These are phyloP conservation scores for Bos taurus DNA, from an alignment of 2,113 vertebrate species.

Conservation along the genomic window ARS-UCD2.0 NC_037354.1:18697501-18698000, in stretches of 20 bases:
- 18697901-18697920: neutral
- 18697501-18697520: neutral
- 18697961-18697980: neutral
- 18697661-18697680: neutral
- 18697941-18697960: neutral
- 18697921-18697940: neutral
- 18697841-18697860: neutral
- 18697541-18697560: neutral
- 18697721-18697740: neutral
- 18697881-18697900: neutral
- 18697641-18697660: neutral
- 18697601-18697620: too few relatives aligned
- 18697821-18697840: neutral
- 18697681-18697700: neutral
- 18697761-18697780: neutral
- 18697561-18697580: neutral
- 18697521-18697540: neutral
- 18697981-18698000: neutral
- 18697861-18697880: neutral
- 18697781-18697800: neutral
- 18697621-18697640: neutral
- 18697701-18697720: neutral
- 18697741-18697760: neutral
- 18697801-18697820: neutral
- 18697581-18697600: neutral